phyloP scores from a whole-genome alignment of 2,113 vertebrate species.

The Cyrtonyx montezumae region DNA sequence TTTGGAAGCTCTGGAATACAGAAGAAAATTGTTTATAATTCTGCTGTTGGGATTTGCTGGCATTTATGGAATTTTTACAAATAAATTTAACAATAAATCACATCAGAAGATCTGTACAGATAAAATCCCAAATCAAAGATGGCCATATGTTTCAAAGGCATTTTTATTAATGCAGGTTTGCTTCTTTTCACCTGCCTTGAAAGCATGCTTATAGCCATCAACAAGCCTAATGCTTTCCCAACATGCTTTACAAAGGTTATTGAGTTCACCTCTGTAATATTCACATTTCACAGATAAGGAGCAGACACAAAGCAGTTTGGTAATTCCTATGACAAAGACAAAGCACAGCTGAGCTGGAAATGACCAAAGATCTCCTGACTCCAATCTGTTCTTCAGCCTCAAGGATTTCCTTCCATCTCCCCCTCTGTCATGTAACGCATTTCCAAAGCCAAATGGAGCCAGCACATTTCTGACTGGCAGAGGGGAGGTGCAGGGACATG shows the following conservation, averaged over 20 bases:
- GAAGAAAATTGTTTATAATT: background rate
- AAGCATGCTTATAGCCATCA: background rate
- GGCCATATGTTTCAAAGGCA: background rate
- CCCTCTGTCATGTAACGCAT: background rate
- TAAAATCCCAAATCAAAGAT: background rate
- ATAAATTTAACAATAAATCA: background rate
- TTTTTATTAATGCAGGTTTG: conserved; percentile 7
- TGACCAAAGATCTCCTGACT: background rate
- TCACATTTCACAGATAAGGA: conserved; percentile 15
- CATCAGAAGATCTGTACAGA: background rate
- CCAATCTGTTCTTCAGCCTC: conserved; percentile 17
- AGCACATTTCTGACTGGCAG: background rate
- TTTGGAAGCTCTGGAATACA: background rate
- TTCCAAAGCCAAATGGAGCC: background rate
- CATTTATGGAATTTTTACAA: background rate
- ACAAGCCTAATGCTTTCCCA: conserved; percentile 11
- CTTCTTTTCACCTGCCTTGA: conserved; percentile 29
- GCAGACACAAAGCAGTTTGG: conserved; percentile 39
- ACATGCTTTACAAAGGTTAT: background rate
- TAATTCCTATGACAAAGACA: background rate
- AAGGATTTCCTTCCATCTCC: background rate
- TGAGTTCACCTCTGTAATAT: background rate
- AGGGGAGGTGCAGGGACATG: background rate
- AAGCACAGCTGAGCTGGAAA: conserved; percentile 14
- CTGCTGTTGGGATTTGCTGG: background rate